Evolutionary conservation across 2,888 invertebrate genomes (phyloP), one percentile per base, ranked within the genome.

Genomic region (Drosophila mercatorum): DNA sequence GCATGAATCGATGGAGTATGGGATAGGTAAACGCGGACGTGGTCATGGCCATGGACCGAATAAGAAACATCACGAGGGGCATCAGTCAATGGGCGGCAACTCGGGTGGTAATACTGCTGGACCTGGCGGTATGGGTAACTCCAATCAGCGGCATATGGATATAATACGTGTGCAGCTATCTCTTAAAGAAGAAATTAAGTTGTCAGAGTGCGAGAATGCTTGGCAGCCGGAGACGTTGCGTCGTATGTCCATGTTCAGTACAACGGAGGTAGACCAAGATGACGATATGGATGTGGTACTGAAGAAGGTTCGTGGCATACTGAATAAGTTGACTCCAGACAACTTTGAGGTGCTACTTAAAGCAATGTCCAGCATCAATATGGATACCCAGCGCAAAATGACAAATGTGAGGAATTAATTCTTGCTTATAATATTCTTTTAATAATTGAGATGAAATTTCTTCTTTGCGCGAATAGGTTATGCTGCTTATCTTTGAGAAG

Each of bases 401-500:
- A 90, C 91, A 53, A 89, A 91, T 64, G 91, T 91, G 81, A 82
- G 76, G 22, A 43, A 28, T 5, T 3, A 7, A 0, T 14, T 22
- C 2, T 26, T 8, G 28, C n/a, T 6, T 41, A 5, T 12, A 6
- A 2, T 1, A 3, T 55, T 8, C 7, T 22, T 10, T 41, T 3
- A 43, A 55, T 43, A 8, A 7, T 2, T 47, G 28, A 47, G 8
- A n/a, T 55, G n/a, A 7, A 22, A 31, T 57, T 5, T 26, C 1
- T 44, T 44, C 10, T 58, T 1, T 14, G 0, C 5, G 3, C 7
- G 8, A n/a, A 57, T 44, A 92, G 89, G 90, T 92, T 4, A 92
- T 92, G 92, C 71, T 92, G 59, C 75, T 92, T 10, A 92, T 92
- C 28, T 92, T 92, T n/a, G 92, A 92, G 67, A 92, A 92, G 74